These are phyloP conservation scores for Zeus faber DNA, from an alignment of 2,113 vertebrate genomes.

Conservation along the genomic window DNA sequence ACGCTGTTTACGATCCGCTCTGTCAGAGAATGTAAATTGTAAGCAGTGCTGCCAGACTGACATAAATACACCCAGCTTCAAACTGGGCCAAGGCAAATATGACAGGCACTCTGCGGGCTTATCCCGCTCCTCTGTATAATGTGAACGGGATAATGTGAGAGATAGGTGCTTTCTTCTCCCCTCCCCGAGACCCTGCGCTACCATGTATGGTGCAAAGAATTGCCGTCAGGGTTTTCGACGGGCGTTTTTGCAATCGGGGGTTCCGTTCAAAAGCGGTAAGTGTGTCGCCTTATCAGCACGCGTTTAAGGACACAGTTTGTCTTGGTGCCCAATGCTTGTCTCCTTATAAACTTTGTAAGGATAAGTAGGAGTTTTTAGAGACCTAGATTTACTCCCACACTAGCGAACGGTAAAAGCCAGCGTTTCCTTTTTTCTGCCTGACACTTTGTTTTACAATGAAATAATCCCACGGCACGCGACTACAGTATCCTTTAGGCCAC, in stretches of 20 bases:
- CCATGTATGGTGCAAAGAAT: slow-evolving; percentile 15
- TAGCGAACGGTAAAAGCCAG: too few relatives aligned
- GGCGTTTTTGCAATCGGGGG: background rate
- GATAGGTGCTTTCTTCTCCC: background rate
- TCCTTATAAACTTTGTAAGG: too few relatives aligned
- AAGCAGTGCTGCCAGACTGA: slow-evolving; percentile 2
- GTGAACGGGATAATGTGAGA: slow-evolving; percentile 33
- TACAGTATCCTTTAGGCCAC: too few relatives aligned
- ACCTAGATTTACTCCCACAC: too few relatives aligned
- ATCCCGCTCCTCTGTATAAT: background rate
- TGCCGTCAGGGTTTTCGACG: background rate
- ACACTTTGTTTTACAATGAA: too few relatives aligned
- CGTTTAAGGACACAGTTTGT: too few relatives aligned
- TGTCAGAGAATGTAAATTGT: background rate
- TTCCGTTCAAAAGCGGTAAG: too few relatives aligned
- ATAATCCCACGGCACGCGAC: too few relatives aligned
- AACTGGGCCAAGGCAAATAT: slow-evolving; percentile 15
- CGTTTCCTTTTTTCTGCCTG: too few relatives aligned
- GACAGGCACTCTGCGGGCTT: slow-evolving; percentile 10
- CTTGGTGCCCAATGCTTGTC: too few relatives aligned
- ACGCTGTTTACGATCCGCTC: slow-evolving; percentile 4
- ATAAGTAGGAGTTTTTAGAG: too few relatives aligned
- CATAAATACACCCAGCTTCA: slow-evolving; percentile 24
- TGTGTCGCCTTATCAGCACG: too few relatives aligned
- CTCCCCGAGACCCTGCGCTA: background rate